These are phyloP conservation scores for Scaptomyza montana DNA, from an alignment of 1,140 invertebrate genomes.

Conservation along the genomic window DNA sequence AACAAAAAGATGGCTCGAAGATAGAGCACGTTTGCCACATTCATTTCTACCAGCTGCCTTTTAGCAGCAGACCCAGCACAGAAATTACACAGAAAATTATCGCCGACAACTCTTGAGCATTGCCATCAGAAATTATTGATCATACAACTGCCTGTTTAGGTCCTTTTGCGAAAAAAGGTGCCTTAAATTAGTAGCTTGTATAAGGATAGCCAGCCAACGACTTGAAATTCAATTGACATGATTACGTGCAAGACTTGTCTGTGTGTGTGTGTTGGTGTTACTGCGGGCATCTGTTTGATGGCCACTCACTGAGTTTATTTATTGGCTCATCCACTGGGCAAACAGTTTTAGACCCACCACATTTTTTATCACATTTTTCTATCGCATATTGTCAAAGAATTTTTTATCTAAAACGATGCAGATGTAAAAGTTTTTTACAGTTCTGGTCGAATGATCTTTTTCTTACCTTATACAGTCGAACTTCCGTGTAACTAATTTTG, in stretches of 20 bases:
- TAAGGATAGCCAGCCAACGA: not conserved
- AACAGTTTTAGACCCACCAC: constrained; percentile 51
- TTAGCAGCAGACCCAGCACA: constrained; percentile 46
- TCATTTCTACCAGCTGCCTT: constrained; percentile 53
- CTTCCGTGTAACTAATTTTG: too few relatives aligned
- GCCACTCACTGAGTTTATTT: constrained; percentile 3
- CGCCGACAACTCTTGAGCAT: constrained; percentile 28
- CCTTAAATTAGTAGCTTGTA: constrained; percentile 51
- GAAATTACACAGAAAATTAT: constrained; percentile 57
- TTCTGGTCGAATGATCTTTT: too few relatives aligned
- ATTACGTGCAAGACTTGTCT: constrained; percentile 7
- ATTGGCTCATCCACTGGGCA: constrained; percentile 53
- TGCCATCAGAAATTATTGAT: constrained; percentile 67
- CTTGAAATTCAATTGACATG: constrained; percentile 58
- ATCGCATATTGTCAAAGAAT: constrained; percentile 43
- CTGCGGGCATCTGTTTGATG: not conserved
- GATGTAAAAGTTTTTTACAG: not conserved
- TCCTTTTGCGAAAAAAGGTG: constrained; percentile 15
- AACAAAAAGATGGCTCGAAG: constrained; percentile 42
- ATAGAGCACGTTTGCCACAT: constrained; percentile 67
- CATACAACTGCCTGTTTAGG: constrained; percentile 54
- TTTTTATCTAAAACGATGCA: constrained; percentile 41
- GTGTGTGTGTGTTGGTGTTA: constrained; percentile 1
- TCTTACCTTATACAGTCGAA: too few relatives aligned
- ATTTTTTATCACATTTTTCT: constrained; percentile 49